A percentile compares a stretch with the other conserved stretches of the same genome.
Conservation (phyloP, 2,113 vertebrate species). For the Psittacus erithacus region DNA sequence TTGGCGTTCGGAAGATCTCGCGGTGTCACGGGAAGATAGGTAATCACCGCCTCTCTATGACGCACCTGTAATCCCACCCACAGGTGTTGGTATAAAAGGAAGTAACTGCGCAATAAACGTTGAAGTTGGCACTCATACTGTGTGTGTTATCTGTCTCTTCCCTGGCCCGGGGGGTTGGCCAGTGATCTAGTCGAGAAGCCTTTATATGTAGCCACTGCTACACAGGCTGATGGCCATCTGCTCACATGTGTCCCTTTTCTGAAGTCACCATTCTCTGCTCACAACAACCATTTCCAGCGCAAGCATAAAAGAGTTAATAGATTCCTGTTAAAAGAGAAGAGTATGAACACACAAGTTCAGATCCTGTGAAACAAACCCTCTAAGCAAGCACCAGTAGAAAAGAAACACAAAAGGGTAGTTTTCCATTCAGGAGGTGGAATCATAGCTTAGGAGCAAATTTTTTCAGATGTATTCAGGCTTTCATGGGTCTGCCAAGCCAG, state of each 20-base stretch:
- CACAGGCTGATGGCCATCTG: neutral
- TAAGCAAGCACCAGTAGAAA: neutral
- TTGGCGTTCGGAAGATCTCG: too few relatives aligned
- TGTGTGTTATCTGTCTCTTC: too few relatives aligned
- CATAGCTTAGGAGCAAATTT: neutral
- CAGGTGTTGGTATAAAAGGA: too few relatives aligned
- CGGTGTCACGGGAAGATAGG: too few relatives aligned
- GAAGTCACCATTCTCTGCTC: neutral
- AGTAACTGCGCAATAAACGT: too few relatives aligned
- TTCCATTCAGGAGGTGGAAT: neutral
- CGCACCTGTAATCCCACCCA: too few relatives aligned
- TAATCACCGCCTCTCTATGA: too few relatives aligned
- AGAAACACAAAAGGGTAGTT: neutral
- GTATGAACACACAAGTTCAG: neutral
- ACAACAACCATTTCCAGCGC: neutral
- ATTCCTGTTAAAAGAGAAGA: neutral
- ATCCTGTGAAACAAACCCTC: neutral
- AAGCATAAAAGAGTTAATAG: neutral
- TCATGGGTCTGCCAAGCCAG: neutral
- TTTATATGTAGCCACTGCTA: too few relatives aligned
- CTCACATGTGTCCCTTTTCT: neutral
- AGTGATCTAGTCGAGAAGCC: too few relatives aligned
- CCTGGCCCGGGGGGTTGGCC: too few relatives aligned
- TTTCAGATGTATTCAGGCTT: neutral
- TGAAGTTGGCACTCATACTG: too few relatives aligned